These are phyloP conservation scores for Hemicentrotus pulcherrimus DNA, from an alignment of 35 echinoderm and acorn worm genomes.

Conservation along the genomic window DNA sequence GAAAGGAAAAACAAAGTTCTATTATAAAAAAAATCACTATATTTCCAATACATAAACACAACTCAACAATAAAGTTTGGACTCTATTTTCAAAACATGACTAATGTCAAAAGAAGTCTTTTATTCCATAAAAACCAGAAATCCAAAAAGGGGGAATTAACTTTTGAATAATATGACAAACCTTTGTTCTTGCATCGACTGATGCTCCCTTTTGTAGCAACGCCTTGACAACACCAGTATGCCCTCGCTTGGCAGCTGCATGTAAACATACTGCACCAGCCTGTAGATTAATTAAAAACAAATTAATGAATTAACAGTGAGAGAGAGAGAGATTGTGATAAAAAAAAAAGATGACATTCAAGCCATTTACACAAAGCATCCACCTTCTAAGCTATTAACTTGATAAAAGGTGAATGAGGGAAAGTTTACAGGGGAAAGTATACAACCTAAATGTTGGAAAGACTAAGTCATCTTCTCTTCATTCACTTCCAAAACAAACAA, in stretches of 20 bases:
- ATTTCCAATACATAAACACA: no score
- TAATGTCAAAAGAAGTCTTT: no score
- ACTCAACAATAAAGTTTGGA: no score
- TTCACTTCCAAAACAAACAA: no score
- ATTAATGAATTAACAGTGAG: neutral
- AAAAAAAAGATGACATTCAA: neutral
- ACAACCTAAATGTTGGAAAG: no score
- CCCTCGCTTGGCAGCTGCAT: constrained; percentile 95
- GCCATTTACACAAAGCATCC: neutral
- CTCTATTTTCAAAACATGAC: no score
- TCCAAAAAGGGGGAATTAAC: neutral
- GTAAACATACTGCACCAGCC: constrained; percentile 98
- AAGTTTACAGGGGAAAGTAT: no score
- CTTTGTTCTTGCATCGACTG: constrained; percentile 97
- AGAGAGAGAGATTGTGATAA: neutral
- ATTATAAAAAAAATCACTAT: no score
- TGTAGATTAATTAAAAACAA: constrained; percentile 48
- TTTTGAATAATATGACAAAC: constrained; percentile 1
- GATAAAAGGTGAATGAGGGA: neutral
- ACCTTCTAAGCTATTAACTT: neutral
- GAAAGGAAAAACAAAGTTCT: no score
- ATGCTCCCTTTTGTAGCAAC: constrained; percentile 86
- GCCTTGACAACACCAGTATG: constrained; percentile 95
- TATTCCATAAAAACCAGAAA: neutral
- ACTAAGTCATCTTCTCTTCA: no score